These are phyloP conservation scores for Macrosoma leucophasiata DNA, from an alignment of 2,888 invertebrate species.

Conservation along the genomic window DNA sequence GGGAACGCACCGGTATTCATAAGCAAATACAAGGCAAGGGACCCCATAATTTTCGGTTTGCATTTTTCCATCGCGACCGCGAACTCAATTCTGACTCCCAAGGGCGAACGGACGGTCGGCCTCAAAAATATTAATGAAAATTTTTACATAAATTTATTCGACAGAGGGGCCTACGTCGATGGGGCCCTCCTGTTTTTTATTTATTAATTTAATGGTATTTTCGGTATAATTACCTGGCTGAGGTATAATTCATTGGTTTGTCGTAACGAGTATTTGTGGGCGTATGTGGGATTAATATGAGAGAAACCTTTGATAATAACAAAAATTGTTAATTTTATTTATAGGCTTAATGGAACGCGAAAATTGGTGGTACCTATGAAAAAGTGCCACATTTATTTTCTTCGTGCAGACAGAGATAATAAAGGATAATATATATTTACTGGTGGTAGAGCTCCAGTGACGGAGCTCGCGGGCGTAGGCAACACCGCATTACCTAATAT, in stretches of 20 bases:
- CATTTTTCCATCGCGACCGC: slow-evolving; percentile 75
- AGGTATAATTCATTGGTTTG: slow-evolving; percentile 71
- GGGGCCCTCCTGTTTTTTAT: slow-evolving; percentile 70
- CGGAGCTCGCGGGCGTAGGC: too few relatives aligned
- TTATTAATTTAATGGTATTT: slow-evolving; percentile 76
- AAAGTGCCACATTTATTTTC: too few relatives aligned
- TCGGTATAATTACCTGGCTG: slow-evolving; percentile 73
- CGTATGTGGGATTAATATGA: slow-evolving; percentile 42
- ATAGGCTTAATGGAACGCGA: too few relatives aligned
- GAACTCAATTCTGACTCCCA: slow-evolving; percentile 73
- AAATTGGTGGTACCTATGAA: too few relatives aligned
- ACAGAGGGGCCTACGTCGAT: slow-evolving; percentile 65
- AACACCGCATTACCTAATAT: too few relatives aligned
- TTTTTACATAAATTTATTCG: slow-evolving; percentile 77
- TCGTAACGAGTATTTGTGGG: slow-evolving; percentile 56
- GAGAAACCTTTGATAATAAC: too few relatives aligned
- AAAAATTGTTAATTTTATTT: too few relatives aligned
- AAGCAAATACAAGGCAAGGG: slow-evolving; percentile 74
- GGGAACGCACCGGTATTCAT: slow-evolving; percentile 64
- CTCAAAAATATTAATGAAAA: slow-evolving; percentile 76
- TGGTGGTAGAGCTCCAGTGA: too few relatives aligned
- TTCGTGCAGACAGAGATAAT: too few relatives aligned
- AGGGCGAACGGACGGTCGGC: slow-evolving; percentile 69
- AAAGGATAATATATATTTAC: too few relatives aligned
- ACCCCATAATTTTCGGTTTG: slow-evolving; percentile 75